These are phyloP conservation scores for Palythoa grandiflora DNA, from an alignment of 92 coral and sea anemone species.

Conservation along the genomic window DNA sequence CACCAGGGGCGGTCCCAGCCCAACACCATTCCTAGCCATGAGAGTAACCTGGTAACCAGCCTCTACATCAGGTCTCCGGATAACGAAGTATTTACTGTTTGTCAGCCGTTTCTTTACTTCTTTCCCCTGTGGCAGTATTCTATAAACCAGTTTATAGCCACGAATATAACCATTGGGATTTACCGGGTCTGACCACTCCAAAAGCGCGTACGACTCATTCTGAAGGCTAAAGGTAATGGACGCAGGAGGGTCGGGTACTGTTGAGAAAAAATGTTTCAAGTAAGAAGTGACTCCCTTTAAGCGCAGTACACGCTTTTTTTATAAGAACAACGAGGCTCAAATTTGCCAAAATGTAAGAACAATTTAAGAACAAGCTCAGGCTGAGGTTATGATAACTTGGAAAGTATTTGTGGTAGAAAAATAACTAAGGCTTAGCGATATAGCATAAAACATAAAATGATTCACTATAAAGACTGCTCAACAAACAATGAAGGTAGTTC, in stretches of 20 bases:
- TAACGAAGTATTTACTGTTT: slow-evolving; percentile 61
- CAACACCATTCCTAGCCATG: slow-evolving; percentile 85
- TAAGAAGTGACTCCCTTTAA: no score
- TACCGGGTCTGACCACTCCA: slow-evolving; percentile 85
- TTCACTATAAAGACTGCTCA: no score
- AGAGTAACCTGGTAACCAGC: slow-evolving; percentile 85
- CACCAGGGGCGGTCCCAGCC: slow-evolving; percentile 88
- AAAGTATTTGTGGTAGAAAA: no score
- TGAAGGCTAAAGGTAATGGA: slow-evolving; percentile 70
- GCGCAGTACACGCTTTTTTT: no score
- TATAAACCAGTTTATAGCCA: slow-evolving; percentile 73
- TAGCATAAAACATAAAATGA: no score
- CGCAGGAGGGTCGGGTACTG: slow-evolving; percentile 91
- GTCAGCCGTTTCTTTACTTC: slow-evolving; percentile 33
- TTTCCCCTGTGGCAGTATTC: slow-evolving; percentile 47
- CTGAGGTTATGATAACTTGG: no score
- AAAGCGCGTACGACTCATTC: slow-evolving; percentile 67
- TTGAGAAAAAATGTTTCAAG: neutral
- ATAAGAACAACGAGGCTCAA: no score
- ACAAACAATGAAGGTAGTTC: no score
- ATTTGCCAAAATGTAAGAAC: no score
- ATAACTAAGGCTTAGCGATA: no score
- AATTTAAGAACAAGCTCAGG: no score
- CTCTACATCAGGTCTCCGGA: slow-evolving; percentile 67
- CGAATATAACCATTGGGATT: slow-evolving; percentile 74